These are phyloP conservation scores for Cephalotes varians DNA, from an alignment of 2,888 invertebrate genomes.

Conservation along the genomic window DNA sequence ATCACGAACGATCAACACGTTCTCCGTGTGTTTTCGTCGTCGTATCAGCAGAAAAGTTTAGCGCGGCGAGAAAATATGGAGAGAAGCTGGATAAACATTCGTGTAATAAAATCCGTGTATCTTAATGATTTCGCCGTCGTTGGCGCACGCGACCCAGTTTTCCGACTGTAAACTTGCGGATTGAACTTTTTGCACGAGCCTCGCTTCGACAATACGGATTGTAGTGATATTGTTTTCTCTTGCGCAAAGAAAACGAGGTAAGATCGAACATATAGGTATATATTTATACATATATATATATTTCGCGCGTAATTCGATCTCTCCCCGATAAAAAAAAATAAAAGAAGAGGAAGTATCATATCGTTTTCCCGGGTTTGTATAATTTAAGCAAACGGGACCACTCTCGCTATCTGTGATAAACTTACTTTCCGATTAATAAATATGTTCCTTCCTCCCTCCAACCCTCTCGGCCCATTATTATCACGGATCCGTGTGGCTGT, in stretches of 20 bases:
- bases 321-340: neutral
- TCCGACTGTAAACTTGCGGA: constrained; percentile 50
- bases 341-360: neutral
- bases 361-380: neutral
- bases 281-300: no score
- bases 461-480: neutral
- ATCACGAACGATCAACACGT: neutral
- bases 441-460: constrained; percentile 30
- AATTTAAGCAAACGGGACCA: constrained; percentile 63
- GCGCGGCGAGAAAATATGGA: neutral
- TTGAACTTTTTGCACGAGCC: constrained; percentile 53
- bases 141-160: constrained; percentile 69
- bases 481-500: constrained; percentile 68
- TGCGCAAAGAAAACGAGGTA: neutral
- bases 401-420: constrained; percentile 78
- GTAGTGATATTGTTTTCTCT: constrained; percentile 25
- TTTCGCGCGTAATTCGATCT: neutral
- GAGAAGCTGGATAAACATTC: constrained; percentile 11
- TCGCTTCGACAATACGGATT: constrained; percentile 35
- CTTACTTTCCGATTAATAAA: constrained; percentile 77
- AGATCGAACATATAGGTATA: neutral
- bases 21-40: neutral
- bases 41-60: constrained; percentile 14
- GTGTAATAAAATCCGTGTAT: constrained; percentile 33
- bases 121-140: constrained; percentile 53